Evolutionary conservation across 2,797 vertebrate species (phyloP), one percentile per base, ranked within the genome.

Genomic region (Loris lydekkerianus): DNA sequence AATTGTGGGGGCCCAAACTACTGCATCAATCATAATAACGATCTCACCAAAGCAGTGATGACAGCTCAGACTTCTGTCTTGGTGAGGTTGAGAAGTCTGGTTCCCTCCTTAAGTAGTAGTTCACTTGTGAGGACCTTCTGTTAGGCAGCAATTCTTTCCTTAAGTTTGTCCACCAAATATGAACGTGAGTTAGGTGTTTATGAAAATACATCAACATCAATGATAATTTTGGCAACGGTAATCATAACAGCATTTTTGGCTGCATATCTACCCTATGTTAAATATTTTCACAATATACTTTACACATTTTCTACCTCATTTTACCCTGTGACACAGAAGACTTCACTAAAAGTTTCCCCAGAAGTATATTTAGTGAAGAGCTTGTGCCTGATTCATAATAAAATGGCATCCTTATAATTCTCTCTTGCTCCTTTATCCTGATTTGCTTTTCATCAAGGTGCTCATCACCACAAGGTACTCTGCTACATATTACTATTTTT

Each of bases 251-350:
- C 15, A 49, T 34, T 8, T 56, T 81, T 40, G 70, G 34, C 21
- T 83, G 31, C 7, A 25, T 37, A 77, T 7, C 43, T 83, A 60
- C 2, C 2, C 13, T 49, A 3, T 87, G 75, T 60, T 14, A 95
- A 93, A 82, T 77, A 82, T 65, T 93, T 96, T 96, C 73, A 88
- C 29, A 92, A 34, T 43, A 10, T 34, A 40, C 40, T 78, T 95
- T 63, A 76, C 37, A 60, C 37, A 65, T 25, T 1, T 13, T 93
- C 56, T 82, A 82, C 49, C 10, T 65, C 3, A 29, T 75, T 83
- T 78, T 81, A 83, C 65, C 15, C 40, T 31, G 27, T 1, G n/a
- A 13, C 20, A 89, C 63, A 72, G 80, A 56, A 85, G 67, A 86
- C 21, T 84, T 93, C 21, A 83, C 43, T 72, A 65, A 60, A 89